Base-by-base conservation (phyloP, 2,888 invertebrate genomes). In the Elaeidobius kamerunicus region DNA sequence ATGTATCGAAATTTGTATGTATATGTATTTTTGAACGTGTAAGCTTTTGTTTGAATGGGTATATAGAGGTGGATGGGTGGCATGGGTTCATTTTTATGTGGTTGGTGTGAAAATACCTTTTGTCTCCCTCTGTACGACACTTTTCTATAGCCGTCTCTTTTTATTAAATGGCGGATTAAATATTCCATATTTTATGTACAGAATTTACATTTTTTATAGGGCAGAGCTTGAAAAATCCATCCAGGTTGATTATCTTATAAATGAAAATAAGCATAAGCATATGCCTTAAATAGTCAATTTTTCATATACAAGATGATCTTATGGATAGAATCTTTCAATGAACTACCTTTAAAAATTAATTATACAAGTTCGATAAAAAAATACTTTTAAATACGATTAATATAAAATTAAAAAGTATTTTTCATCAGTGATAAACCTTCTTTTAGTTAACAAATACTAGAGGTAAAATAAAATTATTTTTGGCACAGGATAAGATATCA, bases 1-100 rank as follows among this genome's bases (percentile, higher is more conserved):
- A 49, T 49, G 42, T 49, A 39, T 44, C 35, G 12, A 49, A 42
- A 27, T 42, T 35, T 49, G 49, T 35, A 42, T 52, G 41, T 53
- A 53, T 61, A 71, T 73, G 72, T 73, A 69, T 73, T 74, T 73
- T 74, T 74, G 74, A 74, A 74, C 73, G 74, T 73, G 73, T 73
- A 73, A 73, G 73, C 70, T 65, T 67, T 66, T 42, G 44, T 43
- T 52, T 20, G 41, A 15, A 19, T 55, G 52, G 67, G 67, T 61
- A 63, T 57, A 63, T 62, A 59, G 32, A 48, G 67, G 67, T 61
- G 63, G 57, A 63, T 62, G 60, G 32, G 15, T 30, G 45, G 39
- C 12, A 14, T 39, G 17, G 45, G 27, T 45, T 14, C 36, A 58
- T 63, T 54, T 59, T 54, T 59, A n/a, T n/a, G n/a, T n/a, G n/a